Evolutionary conservation across 2,797 vertebrate genomes (phyloP).

Genomic region (Falco novaeseelandiae): DNA sequence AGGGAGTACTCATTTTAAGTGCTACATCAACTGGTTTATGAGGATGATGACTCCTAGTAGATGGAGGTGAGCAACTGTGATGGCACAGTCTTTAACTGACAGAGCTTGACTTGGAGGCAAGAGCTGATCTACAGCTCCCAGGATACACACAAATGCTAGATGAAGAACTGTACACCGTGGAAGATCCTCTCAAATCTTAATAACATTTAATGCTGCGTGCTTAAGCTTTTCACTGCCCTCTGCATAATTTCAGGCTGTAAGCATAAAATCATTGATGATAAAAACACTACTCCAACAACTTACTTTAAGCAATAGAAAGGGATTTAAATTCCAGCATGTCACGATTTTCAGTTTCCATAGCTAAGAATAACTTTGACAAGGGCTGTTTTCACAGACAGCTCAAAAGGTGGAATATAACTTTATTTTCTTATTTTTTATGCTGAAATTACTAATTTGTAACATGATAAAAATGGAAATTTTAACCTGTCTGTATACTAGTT

Average conservation of each 20-base stretch:
- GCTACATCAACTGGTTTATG: neutral
- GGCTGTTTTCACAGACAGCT: neutral
- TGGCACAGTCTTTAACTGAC: neutral
- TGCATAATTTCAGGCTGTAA: neutral
- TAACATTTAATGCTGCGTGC: neutral
- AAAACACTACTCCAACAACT: neutral
- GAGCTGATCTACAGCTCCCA: neutral
- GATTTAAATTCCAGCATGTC: neutral
- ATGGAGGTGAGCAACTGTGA: neutral
- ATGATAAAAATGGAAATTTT: neutral
- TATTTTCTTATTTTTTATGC: neutral
- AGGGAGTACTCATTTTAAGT: neutral
- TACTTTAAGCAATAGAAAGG: neutral
- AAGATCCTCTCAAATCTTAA: neutral
- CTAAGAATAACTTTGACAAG: neutral
- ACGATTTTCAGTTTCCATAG: neutral
- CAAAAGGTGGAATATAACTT: neutral
- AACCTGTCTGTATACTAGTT: neutral
- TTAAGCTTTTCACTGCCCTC: neutral
- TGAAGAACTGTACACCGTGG: neutral
- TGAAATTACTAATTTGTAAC: neutral
- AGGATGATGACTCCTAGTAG: neutral
- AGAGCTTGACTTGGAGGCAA: neutral
- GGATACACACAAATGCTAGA: neutral
- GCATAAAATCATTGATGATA: neutral